phyloP scores from a whole-genome alignment of 23 tunicate genomes.

The Styela clava region DNA sequence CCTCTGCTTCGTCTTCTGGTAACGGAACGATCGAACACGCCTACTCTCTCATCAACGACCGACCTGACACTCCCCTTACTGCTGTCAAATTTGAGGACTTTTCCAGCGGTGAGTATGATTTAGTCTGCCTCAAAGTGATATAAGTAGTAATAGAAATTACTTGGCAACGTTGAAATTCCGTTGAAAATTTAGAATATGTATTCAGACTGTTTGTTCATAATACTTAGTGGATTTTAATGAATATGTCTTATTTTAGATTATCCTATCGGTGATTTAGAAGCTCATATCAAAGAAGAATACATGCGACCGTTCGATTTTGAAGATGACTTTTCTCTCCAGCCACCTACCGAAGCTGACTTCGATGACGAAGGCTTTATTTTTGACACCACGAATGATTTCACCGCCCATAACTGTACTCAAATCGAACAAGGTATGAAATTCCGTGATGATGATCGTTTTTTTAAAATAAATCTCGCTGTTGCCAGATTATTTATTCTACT shows the following conservation, averaged over 20 bases:
- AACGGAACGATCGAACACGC: constrained; percentile 42
- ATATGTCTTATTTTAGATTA: not conserved
- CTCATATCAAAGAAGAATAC: not conserved
- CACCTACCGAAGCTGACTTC: not conserved
- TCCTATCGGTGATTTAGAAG: not conserved
- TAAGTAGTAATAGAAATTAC: too few species aligned
- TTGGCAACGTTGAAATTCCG: too few species aligned
- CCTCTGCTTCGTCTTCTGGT: constrained; percentile 47
- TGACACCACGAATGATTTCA: not conserved
- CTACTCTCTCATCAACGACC: constrained; percentile 77
- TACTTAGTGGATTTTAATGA: too few species aligned
- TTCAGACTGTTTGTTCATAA: too few species aligned
- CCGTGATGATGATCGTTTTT: too few species aligned
- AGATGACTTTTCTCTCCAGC: not conserved
- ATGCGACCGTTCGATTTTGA: not conserved
- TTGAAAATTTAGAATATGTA: too few species aligned
- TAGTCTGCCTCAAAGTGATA: too few species aligned
- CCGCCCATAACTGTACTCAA: not conserved
- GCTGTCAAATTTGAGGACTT: constrained; percentile 93
- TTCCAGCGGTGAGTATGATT: constrained; percentile 74
- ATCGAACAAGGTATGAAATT: not conserved
- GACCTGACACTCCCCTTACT: constrained; percentile 88
- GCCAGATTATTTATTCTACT: too few species aligned
- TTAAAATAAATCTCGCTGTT: too few species aligned
- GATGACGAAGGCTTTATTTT: not conserved